Base-by-base conservation (phyloP, 2,797 vertebrate species). In the Rhadinocentrus ornatus region DNA sequence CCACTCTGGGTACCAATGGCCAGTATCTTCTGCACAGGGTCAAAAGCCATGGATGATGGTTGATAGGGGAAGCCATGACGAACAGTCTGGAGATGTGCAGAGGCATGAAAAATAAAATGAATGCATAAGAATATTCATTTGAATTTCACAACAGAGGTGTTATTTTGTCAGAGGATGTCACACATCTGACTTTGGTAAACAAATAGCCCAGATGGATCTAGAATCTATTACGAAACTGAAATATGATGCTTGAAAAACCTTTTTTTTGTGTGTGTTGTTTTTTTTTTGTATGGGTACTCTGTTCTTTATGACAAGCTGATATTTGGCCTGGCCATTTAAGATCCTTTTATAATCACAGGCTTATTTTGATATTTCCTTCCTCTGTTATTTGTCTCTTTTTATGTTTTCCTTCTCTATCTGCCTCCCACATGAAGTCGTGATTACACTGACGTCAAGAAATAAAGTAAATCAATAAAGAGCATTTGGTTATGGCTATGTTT, bases 21-120 rank as follows among this genome's bases (percentile, higher is more conserved):
- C 91, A 99, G 90, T 83, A 99, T 98, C 95, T 99, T 99, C 96
- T 99, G 98, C 75, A 99, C 98, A 0, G 98, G 97, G 95, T 99
- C 98, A 74, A 99, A 98, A 76, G 97, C 97, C 96, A 99, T 95
- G 74, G 98, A 96, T 3, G 98, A 99, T 44, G 98, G 98, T 78
- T 99, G 97, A 85, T 98, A 98, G 75, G 98, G 98, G 86, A 99
- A 99, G 93, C 98, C 98, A 94, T 99, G 97, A 79, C 98, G 97
- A 78, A 99, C 96, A 67, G 98, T 99, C 98, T 99, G 88, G 83
- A 62, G 71, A 85, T 77, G 77, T 16, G 75, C 11, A 15, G 0
- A 62, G 15, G 68, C 88, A 72, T 7, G 60, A 32, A 20, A 18
- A 63, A 56, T 65, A 60, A 61, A 32, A 20, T 35, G 8, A 72